Base-by-base conservation (phyloP, 1,140 invertebrate genomes). In the Neodiprion pinetum region DNA sequence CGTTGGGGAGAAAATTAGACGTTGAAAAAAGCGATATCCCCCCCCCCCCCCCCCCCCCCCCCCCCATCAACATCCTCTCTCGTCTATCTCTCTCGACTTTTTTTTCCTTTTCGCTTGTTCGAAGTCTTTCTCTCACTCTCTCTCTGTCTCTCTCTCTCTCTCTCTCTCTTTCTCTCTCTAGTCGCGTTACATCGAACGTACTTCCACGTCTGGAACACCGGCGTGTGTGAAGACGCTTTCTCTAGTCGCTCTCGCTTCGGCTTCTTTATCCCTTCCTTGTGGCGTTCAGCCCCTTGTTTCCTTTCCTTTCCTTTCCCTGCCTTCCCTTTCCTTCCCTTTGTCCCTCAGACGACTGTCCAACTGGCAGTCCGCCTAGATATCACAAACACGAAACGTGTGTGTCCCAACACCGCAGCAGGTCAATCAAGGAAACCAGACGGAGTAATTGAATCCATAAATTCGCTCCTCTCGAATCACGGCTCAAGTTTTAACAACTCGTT, bases 1-100 rank as follows among this genome's bases (percentile, higher is more conserved):
- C 53, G n/a, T 71, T 40, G 5, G 2, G 28, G 28, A 40, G 28
- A 40, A 40, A 40, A 40, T 40, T 40, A 40, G 28, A 5, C 28
- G 28, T 40, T 40, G 5, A 48, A 47, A 48, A 70, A 21, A 69
- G 21, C 12, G 68, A 69, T n/a, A 9, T 21, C 40, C 10, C 53
- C 11, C n/a, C 47, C 67, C n/a, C n/a, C 47, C 67, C n/a, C n/a
- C 47, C 67, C n/a, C 40, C 10, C 53, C 11, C 40, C 10, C 53
- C 11, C n/a, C 47, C 67, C n/a, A 65, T 72, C n/a, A 65, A 48
- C 67, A 47, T 72, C 67, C 49, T 80, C 78, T 79, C 78, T 75
- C 73, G 53, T 40, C 28, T 40, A 40, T 40, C 28, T 40, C 28
- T 40, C 5, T 40, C 28, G 28, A 40, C 5, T 67, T 77, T 74